Percentiles rank a stretch among this genome's conserved stretches.
Conservation (phyloP, 2,113 vertebrate species). For the Pelmatolapia mariae region DNA sequence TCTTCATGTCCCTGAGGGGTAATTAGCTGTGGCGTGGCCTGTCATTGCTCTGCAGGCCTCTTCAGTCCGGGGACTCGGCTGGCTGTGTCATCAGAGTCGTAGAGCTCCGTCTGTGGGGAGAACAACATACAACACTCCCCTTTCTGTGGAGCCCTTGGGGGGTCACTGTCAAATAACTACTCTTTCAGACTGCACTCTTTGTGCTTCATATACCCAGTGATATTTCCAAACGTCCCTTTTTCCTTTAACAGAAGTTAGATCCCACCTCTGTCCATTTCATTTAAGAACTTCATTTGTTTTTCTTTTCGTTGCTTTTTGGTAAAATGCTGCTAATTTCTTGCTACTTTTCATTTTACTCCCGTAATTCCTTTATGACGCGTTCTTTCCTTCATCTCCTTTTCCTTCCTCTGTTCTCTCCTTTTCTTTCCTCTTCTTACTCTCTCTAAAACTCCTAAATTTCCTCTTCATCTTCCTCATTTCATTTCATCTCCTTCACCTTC, state of each 20-base stretch:
- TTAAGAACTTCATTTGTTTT: neutral
- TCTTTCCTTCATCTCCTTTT: neutral
- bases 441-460: neutral
- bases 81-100: slow-evolving; percentile 16
- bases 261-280: neutral
- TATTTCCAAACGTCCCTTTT: neutral
- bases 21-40: slow-evolving; percentile 53
- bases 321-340: neutral
- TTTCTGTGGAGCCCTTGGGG: neutral
- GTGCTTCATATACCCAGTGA: neutral
- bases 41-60: slow-evolving; percentile 32
- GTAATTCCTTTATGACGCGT: neutral
- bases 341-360: neutral
- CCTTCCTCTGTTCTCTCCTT: neutral
- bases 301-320: neutral
- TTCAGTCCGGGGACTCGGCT: slow-evolving; percentile 21
- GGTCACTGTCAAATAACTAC: slow-evolving; percentile 29
- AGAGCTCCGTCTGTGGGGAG: neutral
- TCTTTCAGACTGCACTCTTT: neutral
- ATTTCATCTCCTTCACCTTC: neutral
- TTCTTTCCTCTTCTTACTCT: neutral
- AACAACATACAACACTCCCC: neutral
- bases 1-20: slow-evolving; percentile 53
- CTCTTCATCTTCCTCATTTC: neutral
- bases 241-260: neutral